These are phyloP conservation scores for Atopsyche davidsoni DNA, from an alignment of 1,140 invertebrate genomes.

Conservation along the genomic window DNA sequence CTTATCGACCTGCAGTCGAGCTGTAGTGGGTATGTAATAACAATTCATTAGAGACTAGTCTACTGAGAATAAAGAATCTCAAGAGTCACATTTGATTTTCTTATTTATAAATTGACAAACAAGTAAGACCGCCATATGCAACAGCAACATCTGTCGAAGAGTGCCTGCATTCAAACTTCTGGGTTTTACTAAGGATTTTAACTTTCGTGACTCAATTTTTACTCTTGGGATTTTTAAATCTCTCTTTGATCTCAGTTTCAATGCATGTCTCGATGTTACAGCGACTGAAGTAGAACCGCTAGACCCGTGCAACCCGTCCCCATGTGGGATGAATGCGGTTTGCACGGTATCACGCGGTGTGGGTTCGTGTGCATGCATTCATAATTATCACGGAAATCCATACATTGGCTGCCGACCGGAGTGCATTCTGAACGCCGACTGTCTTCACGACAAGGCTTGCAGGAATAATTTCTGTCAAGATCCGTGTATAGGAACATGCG, in stretches of 20 bases:
- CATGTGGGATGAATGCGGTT: slow-evolving; percentile 74
- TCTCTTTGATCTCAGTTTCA: no score
- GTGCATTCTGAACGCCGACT: slow-evolving; percentile 68
- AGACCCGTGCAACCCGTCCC: slow-evolving; percentile 57
- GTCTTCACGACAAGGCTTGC: slow-evolving; percentile 66
- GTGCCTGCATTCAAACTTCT: no score
- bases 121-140: no score
- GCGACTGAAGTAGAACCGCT: slow-evolving; percentile 35
- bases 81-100: no score
- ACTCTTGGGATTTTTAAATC: no score
- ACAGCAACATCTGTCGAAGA: no score
- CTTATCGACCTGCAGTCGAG: slow-evolving; percentile 13
- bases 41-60: no score
- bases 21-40: no score
- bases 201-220: no score
- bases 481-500: slow-evolving; percentile 74
- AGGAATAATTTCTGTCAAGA: slow-evolving; percentile 72
- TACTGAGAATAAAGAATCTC: no score
- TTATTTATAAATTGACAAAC: no score
- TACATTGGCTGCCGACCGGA: slow-evolving; percentile 68
- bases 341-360: slow-evolving; percentile 68
- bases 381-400: slow-evolving; percentile 65
- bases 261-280: slow-evolving; percentile 24
- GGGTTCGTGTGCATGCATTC: slow-evolving; percentile 64
- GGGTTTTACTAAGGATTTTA: no score